Percentiles rank a stretch among this genome's conserved stretches.
Evolutionary conservation across 2,113 vertebrate species (phyloP).

Genomic region (Scophthalmus maximus): DNA sequence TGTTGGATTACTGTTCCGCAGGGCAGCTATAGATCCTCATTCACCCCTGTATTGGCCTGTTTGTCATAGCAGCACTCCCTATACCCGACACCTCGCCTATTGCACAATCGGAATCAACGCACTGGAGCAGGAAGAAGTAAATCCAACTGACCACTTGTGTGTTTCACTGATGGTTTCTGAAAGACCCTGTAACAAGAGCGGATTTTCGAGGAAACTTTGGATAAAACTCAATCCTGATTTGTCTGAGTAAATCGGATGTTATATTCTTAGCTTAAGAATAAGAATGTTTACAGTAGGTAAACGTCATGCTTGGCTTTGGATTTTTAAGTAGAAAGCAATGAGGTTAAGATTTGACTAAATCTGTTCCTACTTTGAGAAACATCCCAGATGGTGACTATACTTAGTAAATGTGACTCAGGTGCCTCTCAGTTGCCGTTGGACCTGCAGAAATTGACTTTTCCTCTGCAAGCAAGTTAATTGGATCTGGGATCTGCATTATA

Average conservation of each 20-base stretch:
- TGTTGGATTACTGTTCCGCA: not conserved
- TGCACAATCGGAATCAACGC: not conserved
- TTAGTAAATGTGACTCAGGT: slow-evolving; percentile 14
- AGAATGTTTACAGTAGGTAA: not conserved
- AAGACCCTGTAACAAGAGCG: too few relatives aligned
- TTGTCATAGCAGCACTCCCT: not conserved
- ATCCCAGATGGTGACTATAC: slow-evolving; percentile 15
- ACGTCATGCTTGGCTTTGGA: not conserved
- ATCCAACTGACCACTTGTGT: not conserved
- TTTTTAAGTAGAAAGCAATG: not conserved
- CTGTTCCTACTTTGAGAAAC: not conserved
- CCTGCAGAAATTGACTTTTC: slow-evolving; percentile 2
- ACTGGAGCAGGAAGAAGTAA: not conserved
- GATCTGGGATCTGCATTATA: slow-evolving; percentile 50
- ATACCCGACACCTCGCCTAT: not conserved
- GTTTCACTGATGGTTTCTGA: too few relatives aligned
- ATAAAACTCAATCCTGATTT: too few relatives aligned
- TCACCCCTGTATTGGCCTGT: not conserved
- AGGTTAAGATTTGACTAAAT: not conserved
- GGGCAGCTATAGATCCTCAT: not conserved
- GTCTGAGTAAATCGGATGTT: too few relatives aligned
- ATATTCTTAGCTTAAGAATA: too few relatives aligned
- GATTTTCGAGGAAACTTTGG: too few relatives aligned
- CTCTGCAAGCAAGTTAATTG: slow-evolving; percentile 56
- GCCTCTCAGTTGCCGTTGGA: slow-evolving; percentile 3